These are phyloP conservation scores for Charadrius vociferus DNA, from an alignment of 2,113 vertebrate genomes.

Conservation along the genomic window DNA sequence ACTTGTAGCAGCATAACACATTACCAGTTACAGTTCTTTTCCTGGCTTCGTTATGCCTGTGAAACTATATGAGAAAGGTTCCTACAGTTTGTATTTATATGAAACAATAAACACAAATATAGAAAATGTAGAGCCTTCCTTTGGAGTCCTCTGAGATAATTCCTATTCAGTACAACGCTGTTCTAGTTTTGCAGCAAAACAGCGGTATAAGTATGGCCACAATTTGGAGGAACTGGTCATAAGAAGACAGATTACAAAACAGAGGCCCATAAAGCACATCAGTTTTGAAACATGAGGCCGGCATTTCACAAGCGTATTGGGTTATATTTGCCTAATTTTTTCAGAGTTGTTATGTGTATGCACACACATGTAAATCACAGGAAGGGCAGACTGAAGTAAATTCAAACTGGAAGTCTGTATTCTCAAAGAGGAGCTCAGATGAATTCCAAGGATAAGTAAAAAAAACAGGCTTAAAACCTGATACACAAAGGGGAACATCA, in stretches of 20 bases:
- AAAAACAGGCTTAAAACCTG: not conserved
- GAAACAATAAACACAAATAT: not conserved
- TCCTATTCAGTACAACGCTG: not conserved
- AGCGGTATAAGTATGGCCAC: not conserved
- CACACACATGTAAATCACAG: not conserved
- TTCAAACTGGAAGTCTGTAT: not conserved
- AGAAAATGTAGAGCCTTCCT: not conserved
- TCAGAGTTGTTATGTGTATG: not conserved
- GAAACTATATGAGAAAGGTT: not conserved
- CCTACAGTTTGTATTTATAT: not conserved
- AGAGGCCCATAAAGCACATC: not conserved
- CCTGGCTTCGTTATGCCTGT: not conserved
- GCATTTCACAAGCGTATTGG: not conserved
- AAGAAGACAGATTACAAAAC: not conserved
- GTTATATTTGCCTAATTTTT: not conserved
- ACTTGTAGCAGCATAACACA: not conserved
- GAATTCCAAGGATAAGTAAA: not conserved
- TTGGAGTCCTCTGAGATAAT: not conserved
- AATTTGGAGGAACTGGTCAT: not conserved
- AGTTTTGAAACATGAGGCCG: not conserved
- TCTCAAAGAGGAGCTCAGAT: not conserved
- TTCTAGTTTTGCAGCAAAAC: not conserved
- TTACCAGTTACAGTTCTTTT: not conserved
- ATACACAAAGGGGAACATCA: not conserved
- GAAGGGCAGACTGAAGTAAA: not conserved